Base-by-base conservation (phyloP, 2,888 invertebrate species). In the Drosophila quinaria region DNA sequence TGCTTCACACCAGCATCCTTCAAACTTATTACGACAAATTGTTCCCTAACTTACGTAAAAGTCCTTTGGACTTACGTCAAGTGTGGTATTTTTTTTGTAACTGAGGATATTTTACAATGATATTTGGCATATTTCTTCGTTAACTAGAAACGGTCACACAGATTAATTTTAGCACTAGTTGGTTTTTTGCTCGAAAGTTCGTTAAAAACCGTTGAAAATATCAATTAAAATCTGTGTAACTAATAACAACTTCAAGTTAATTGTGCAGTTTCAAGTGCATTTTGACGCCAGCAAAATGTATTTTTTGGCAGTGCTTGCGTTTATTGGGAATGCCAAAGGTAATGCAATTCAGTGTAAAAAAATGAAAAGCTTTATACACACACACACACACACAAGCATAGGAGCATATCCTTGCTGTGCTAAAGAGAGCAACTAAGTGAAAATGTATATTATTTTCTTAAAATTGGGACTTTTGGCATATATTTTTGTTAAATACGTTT, bases 261-360 rank as follows among this genome's bases (percentile, higher is more conserved):
- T 59, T 74, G 82, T 80, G 73, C 65, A 76, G 79, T 69, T 65
- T 2, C 44, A 51, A 65, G 77, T 72, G 72, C 65, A 64, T 74
- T 65, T 71, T 67, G 75, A 75, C 74, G 79, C 67, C 73, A 79
- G 72, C 72, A 89, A 89, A 78, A 92, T 92, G 92, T 90, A 89
- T 82, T 83, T 91, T 79, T 88, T 92, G 81, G 82, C 87, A 70
- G 88, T 91, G 80, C 79, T 92, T 72, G 90, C 89, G 74, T 82
- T 92, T 67, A 91, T 91, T 91, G 91, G 81, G 88, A 91, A 91
- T 88, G 80, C 91, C 78, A 91, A 91, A 92, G 92, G 92, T 92
- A 91, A 91, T 87, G 69, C 49, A 35, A 70, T 35, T 63, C 50
- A 50, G 62, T 61, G 59, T n/a, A n/a, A n/a, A 78, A 77, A 74